phyloP scores from a whole-genome alignment of 2,888 invertebrate species.

The Fissipunctia ypsillon region DNA sequence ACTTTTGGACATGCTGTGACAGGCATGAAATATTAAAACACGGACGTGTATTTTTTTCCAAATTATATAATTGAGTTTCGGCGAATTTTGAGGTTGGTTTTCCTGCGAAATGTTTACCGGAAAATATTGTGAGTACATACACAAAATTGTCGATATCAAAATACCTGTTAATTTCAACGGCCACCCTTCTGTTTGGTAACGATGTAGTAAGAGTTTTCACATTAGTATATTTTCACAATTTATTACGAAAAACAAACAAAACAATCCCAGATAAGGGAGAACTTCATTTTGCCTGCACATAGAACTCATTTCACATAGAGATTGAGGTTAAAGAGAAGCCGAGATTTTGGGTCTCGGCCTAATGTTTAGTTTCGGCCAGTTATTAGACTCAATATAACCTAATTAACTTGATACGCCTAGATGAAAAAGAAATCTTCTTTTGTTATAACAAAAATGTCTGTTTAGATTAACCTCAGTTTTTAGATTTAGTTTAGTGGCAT shows the following conservation, averaged over 20 bases:
- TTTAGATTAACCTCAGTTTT: not conserved
- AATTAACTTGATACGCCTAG: not conserved
- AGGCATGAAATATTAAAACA: conserved; percentile 68
- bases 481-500: not conserved
- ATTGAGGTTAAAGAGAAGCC: not conserved
- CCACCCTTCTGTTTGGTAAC: conserved; percentile 1
- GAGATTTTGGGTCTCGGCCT: conserved; percentile 24
- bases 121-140: too few species aligned
- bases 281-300: conserved; percentile 52
- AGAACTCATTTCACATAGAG: conserved; percentile 33
- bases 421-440: not conserved
- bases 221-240: not conserved
- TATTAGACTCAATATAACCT: not conserved
- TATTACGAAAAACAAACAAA: conserved; percentile 34
- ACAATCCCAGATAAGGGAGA: conserved; percentile 39
- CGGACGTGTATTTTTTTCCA: conserved; percentile 50
- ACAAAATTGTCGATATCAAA: not conserved
- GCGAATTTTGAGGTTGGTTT: conserved; percentile 20
- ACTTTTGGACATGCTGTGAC: conserved; percentile 63
- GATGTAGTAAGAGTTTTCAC: conserved; percentile 14
- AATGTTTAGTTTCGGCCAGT: conserved; percentile 24
- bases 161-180: not conserved
- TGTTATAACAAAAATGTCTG: not conserved
- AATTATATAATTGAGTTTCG: conserved; percentile 46
- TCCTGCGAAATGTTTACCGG: conserved; percentile 7